Evolutionary conservation across 1,140 invertebrate genomes (phyloP).

Genomic region (Aphidius gifuensis): DNA sequence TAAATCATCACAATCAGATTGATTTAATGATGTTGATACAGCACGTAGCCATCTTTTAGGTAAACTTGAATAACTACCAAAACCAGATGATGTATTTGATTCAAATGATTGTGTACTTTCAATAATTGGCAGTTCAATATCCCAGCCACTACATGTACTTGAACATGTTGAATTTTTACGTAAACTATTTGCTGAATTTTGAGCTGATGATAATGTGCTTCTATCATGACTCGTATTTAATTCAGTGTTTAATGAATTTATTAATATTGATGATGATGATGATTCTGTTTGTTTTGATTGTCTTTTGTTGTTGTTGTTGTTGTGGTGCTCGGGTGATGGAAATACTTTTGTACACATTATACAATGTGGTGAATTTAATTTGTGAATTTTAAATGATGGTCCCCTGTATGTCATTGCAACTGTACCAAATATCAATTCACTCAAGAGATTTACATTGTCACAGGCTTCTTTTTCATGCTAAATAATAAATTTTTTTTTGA

Average conservation of each 20-base stretch:
- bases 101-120: slow-evolving; percentile 37
- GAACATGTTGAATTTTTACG: slow-evolving; percentile 47
- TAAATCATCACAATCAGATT: slow-evolving; percentile 36
- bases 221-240: slow-evolving; percentile 40
- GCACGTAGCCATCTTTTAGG: slow-evolving; percentile 58
- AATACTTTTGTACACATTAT: slow-evolving; percentile 76
- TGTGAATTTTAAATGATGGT: slow-evolving; percentile 76
- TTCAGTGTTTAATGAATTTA: slow-evolving; percentile 30
- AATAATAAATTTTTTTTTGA: slow-evolving; percentile 16
- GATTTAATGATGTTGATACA: slow-evolving; percentile 56
- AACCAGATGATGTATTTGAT: slow-evolving; percentile 36
- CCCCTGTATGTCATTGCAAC: slow-evolving; percentile 83
- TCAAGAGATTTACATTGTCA: slow-evolving; percentile 69
- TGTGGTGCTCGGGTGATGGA: slow-evolving; percentile 41
- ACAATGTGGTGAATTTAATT: slow-evolving; percentile 67
- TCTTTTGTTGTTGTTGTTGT: background rate
- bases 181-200: slow-evolving; percentile 38
- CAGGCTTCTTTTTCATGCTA: slow-evolving; percentile 44
- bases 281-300: background rate
- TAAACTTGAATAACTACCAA: slow-evolving; percentile 55
- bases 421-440: slow-evolving; percentile 88
- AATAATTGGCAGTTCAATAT: slow-evolving; percentile 38
- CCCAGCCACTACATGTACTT: slow-evolving; percentile 46
- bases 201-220: slow-evolving; percentile 42
- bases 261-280: slow-evolving; percentile 4